Conservation (phyloP, 2,797 vertebrate species). For the Aotus griseimembra region DNA sequence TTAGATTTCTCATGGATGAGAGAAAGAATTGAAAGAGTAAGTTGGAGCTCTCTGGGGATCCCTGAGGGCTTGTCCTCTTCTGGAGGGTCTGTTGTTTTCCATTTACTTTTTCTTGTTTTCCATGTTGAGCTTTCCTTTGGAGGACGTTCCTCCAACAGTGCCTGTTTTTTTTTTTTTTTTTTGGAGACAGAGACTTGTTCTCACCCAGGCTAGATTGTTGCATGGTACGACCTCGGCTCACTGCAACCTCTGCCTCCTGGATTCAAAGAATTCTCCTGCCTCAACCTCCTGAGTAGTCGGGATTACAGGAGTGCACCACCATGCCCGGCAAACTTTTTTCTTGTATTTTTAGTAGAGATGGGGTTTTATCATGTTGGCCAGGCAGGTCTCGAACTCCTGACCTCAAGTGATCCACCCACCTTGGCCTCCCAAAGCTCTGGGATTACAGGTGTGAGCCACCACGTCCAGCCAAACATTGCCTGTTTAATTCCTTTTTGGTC, state of each 20-base stretch:
- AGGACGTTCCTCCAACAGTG: neutral
- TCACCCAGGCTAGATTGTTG: neutral
- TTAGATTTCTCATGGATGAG: neutral
- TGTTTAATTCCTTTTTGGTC: slow-evolving; percentile 33
- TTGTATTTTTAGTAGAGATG: too few relatives aligned
- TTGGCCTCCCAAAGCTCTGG: too few relatives aligned
- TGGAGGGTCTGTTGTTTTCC: slow-evolving; percentile 55
- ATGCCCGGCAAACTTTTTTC: neutral
- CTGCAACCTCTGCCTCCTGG: neutral
- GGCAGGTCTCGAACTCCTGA: too few relatives aligned
- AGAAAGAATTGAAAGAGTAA: slow-evolving; percentile 31
- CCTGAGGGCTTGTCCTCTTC: slow-evolving; percentile 28
- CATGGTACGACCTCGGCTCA: neutral
- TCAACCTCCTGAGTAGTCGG: neutral
- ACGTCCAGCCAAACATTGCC: too few relatives aligned
- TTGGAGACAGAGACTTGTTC: neutral
- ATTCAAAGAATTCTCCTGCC: neutral
- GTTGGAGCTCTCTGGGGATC: neutral
- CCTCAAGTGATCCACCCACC: too few relatives aligned
- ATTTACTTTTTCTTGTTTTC: slow-evolving; percentile 58
- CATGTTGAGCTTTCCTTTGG: slow-evolving; percentile 20
- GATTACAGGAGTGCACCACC: neutral
- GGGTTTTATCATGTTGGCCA: too few relatives aligned
- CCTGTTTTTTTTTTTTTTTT: neutral
- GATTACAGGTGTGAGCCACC: too few relatives aligned